Conservation (phyloP, 2,797 vertebrate species). For the Agapornis canus region DNA sequence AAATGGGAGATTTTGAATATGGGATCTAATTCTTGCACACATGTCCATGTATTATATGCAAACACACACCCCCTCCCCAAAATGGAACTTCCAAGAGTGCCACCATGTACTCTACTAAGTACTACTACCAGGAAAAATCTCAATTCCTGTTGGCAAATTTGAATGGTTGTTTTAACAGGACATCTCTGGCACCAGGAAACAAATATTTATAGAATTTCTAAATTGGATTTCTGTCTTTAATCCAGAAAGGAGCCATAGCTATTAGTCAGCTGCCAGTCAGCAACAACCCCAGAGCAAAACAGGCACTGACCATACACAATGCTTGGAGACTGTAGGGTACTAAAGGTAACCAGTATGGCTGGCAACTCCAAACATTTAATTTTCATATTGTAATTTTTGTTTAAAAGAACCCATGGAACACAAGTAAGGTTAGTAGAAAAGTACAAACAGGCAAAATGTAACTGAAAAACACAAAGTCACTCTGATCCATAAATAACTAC, state of each 20-base stretch:
- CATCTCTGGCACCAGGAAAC: neutral
- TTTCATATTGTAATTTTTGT: neutral
- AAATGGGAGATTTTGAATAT: neutral
- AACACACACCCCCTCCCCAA: neutral
- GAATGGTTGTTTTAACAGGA: neutral
- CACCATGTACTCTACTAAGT: neutral
- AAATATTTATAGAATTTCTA: neutral
- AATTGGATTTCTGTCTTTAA: neutral
- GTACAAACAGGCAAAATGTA: neutral
- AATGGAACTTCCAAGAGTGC: neutral
- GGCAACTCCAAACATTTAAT: neutral
- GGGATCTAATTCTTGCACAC: neutral
- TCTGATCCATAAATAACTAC: constrained; percentile 37
- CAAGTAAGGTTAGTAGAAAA: neutral
- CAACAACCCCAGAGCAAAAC: neutral
- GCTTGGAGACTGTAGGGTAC: neutral
- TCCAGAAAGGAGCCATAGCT: neutral
- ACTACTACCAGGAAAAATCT: neutral
- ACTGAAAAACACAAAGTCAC: constrained; percentile 22
- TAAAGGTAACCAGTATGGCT: neutral
- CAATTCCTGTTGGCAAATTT: neutral
- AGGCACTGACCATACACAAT: neutral
- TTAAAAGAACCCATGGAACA: neutral
- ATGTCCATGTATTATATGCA: neutral
- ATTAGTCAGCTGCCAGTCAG: neutral